Evolutionary conservation across 2,888 invertebrate species (phyloP), one percentile per base, ranked within the genome.

Genomic region (Pyralis farinalis): DNA sequence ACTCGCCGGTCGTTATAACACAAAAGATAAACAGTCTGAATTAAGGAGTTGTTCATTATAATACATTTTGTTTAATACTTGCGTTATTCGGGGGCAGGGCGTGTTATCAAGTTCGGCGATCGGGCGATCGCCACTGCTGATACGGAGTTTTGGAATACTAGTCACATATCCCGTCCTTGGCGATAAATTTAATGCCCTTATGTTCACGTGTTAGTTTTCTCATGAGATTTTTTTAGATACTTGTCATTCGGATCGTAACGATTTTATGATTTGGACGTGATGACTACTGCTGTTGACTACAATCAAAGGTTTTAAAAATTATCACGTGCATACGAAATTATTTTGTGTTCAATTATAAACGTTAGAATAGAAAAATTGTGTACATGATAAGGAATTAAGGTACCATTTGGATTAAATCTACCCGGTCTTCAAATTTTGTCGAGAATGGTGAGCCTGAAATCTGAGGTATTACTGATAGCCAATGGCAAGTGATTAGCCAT

Each of bases 11-110:
- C 67, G 81, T 84, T 82, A 76, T 77, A 81, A 84, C 73, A 77
- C 81, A 78, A 86, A 85, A 87, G 84, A 87, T 87, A 87, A 88
- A 86, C 79, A 82, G 71, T 67, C 70, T 58, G 67, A 82, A 86
- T 86, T 86, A 86, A 86, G 70, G 77, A 79, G 77, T 77, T 64
- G 69, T 77, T 82, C 77, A 82, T 85, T 85, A 80, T 78, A 71
- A 71, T 82, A 75, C 66, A 65, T 79, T 85, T 84, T 78, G 69
- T 69, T 76, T 79, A 78, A 83, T 82, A 79, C 70, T 73, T 60
- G 72, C 74, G 71, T 77, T 80, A 75, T 82, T 83, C 77, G 71
- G 78, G 62, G 58, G 57, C 60, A 49, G 70, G 78, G 57, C 49
- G 71, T 53, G 71, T 78, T 86, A 87, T 87, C 87, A 62, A 28